Base-by-base conservation (phyloP, 2,888 invertebrate species). In the Pachydiplax longipennis region DNA sequence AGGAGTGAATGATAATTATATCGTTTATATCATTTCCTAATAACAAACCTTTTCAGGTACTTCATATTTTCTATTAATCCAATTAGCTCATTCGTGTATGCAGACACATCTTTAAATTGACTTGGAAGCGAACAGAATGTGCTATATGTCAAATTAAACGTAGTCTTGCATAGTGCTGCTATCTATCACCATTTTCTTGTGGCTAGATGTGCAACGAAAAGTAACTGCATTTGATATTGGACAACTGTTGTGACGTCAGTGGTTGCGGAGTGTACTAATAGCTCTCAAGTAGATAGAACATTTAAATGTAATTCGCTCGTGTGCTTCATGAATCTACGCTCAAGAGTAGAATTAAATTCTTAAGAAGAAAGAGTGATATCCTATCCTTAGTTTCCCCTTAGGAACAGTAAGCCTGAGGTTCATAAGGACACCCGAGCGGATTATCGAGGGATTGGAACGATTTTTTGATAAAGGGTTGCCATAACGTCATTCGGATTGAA, bases 191-290 rank as follows among this genome's bases (percentile, higher is more conserved):
- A 35, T 87, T 65, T 12, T 61, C 87, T 87, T 61, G 87, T 87
- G 61, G 61, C 87, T 87, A 87, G 61, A 87, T 65, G 87, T 87
- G 87, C 61, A 87, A 65, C 65, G 87, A 87, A 87, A 65, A 61
- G 61, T 87, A 87, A 87, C 87, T 87, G 87, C 87, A 87, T 87
- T 87, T 87, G 87, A 87, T 87, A 65, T 87, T 87, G 87, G 87
- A 37, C 87, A 40, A n/a, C 65, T 87, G 37, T 73, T 87, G 61
- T 87, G 87, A 87, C 87, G 87, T 87, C 87, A 87, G 87, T 87
- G 87, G 87, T 87, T 87, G 87, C 87, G 87, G 65, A 22, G 58
- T 61, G 61, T 87, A 40, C 87, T 61, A 87, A 65, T 87, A 61
- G 87, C 87, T n/a, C 58, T 87, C 58, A 35, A 37, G 48, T 87